Base-by-base conservation (phyloP, 2,797 vertebrate genomes). In the Danio jaintianensis region DNA sequence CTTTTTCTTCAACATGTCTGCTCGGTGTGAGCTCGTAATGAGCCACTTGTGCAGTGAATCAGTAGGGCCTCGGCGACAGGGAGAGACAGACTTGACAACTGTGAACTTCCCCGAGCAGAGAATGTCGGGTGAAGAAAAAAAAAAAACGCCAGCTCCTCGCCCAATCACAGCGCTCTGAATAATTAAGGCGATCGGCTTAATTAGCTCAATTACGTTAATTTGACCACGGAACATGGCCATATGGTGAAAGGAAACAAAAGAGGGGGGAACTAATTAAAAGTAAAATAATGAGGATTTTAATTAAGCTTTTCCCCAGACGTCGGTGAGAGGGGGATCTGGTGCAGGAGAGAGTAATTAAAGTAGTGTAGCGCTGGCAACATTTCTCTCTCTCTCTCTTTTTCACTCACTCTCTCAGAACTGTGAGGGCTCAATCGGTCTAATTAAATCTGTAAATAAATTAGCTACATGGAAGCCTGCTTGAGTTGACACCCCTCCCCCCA, bases 201-300 rank as follows among this genome's bases (percentile, higher is more conserved):
- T 96, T 95, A 95, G 94, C 94, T 95, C 94, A 95, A 95, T 95
- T 95, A 96, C 91, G 92, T 94, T 94, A 93, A 95, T 96, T 95
- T 95, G 94, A 95, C 93, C 94, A 94, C 90, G 90, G 94, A 94
- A 94, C 93, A 93, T 81, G 88, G 94, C 93, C 94, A 95, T 95
- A 95, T 94, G 94, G 94, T 87, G 89, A 89, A 89, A 92, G 91
- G 92, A 94, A 94, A 94, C 92, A 93, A 94, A 93, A 93, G 92
- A 94, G 93, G 93, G 93, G 94, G 92, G 93, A 93, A 93, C 93
- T 94, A 94, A 95, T 95, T 94, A 94, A 94, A 95, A 94, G 92
- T 93, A 94, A 94, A 95, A 95, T 95, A 94, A 95, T 94, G 94
- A 94, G 93, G 92, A 93, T 95, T 95, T 93, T 95, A 95, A 94